Base-by-base conservation (phyloP, 2,888 invertebrate species). In the Galeopsomyia nigrocyanea region DNA sequence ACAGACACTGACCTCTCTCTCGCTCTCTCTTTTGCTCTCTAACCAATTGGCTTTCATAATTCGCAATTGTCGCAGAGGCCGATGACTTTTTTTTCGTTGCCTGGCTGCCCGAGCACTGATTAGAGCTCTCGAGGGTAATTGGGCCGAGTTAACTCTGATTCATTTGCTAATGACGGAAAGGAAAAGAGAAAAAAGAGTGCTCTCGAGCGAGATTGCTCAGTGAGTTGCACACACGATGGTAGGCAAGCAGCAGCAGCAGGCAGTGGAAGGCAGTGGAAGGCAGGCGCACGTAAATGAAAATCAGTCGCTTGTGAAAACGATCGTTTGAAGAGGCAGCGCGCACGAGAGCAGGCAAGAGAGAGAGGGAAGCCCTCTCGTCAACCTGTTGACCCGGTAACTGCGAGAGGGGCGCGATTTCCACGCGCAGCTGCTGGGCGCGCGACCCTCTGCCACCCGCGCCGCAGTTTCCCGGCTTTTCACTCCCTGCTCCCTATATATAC, bases 1-100 rank as follows among this genome's bases (percentile, higher is more conserved):
- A 70, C 74, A 77, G 77, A 79, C 77, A 78, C 78, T 80, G 79
- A 80, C 78, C 78, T 80, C 79, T 79, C 78, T 26, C 26, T 26
- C 26, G 2, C 26, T 26, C 26, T 26, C 26, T 26, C 26, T 26
- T 26, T 26, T 2, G 26, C 26, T 26, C 26, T 26, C 68, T 50
- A 56, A 49, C 64, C 64, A 61, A 65, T 71, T 64, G 63, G 19
- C 67, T 63, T 68, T 64, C 67, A 62, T 67, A 56, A 66, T 71
- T 62, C 64, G 51, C 65, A 56, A 66, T 71, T 73, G 50, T 66
- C 50, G 31, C 39, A 46, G 50, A 50, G 60, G n/a, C 46, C 68
- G 46, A 61, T 68, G 39, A 61, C 46, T 58, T 58, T 58, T 26
- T 55, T 50, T 57, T 7, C 6, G 13, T 10, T 50, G 6, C 53